A percentile compares a stretch with the other conserved stretches of the same genome.
Conservation (phyloP, 1,140 invertebrate genomes). For the Pararge aegeria region DNA sequence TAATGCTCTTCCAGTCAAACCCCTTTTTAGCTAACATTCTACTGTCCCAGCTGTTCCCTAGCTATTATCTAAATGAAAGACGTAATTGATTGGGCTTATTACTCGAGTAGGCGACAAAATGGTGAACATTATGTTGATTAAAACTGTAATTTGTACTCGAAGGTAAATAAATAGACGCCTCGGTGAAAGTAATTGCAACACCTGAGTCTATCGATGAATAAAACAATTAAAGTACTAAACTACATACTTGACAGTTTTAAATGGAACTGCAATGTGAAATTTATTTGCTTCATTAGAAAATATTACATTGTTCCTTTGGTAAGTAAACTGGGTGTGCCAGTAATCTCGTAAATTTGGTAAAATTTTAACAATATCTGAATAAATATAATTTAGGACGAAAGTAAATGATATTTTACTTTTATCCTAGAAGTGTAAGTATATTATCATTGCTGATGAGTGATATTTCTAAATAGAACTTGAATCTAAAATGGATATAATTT, state of each 20-base stretch:
- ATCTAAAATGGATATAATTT: no score
- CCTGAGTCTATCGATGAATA: not conserved
- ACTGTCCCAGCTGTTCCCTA: constrained; percentile 19
- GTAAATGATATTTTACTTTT: no score
- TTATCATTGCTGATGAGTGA: no score
- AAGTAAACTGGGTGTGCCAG: no score
- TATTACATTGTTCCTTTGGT: no score
- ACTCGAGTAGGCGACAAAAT: constrained; percentile 31
- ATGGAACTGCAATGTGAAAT: no score
- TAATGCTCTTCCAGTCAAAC: not conserved
- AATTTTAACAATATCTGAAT: no score
- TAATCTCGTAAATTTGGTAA: no score
- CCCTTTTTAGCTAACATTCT: not conserved
- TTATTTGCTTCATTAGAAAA: no score
- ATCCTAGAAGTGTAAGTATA: no score
- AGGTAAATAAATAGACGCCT: not conserved
- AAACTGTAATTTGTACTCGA: constrained; percentile 46
- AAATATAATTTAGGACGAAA: no score
- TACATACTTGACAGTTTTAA: not conserved
- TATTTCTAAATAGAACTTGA: no score
- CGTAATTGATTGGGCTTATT: constrained; percentile 53
- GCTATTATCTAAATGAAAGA: constrained; percentile 36
- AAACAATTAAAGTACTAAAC: not conserved
- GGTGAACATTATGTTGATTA: constrained; percentile 52
- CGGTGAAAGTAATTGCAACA: not conserved